phyloP scores from a whole-genome alignment of 2,797 vertebrate genomes.

The Sciurus carolinensis region DNA sequence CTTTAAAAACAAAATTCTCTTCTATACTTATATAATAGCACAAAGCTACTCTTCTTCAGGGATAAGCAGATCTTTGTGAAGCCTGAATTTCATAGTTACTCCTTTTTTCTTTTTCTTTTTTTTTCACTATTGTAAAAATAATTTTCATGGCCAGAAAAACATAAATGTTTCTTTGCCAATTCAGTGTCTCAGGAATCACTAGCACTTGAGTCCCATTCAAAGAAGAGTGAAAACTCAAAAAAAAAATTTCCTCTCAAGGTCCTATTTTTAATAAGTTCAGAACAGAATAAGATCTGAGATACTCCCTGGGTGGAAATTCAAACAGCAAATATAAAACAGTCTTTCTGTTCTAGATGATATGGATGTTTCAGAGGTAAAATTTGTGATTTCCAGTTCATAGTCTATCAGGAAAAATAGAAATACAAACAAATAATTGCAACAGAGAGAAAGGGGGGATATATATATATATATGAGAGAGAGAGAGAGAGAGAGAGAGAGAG shows the following conservation, averaged over 20 bases:
- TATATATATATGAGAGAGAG: too few relatives aligned
- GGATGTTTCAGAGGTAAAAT: not conserved
- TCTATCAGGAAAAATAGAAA: not conserved
- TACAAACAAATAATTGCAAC: not conserved
- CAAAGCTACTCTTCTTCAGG: conserved; percentile 14
- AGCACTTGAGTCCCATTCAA: not conserved
- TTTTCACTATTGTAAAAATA: not conserved
- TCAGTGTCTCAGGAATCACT: conserved; percentile 15
- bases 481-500: not conserved
- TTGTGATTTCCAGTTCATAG: not conserved
- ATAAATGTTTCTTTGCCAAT: conserved; percentile 13
- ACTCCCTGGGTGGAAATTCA: not conserved
- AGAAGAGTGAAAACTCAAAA: not conserved
- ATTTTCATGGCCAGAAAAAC: conserved; percentile 54
- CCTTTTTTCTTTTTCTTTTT: not conserved
- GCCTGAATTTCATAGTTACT: conserved; percentile 47
- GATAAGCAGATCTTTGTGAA: conserved; percentile 23
- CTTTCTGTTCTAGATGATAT: not conserved
- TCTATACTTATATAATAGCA: conserved; percentile 44
- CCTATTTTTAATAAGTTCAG: conserved; percentile 61
- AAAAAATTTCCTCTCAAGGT: not conserved
- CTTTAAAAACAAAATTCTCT: conserved; percentile 21
- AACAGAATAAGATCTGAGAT: not conserved
- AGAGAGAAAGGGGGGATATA: not conserved
- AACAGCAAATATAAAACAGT: not conserved